A percentile compares a stretch with the other conserved stretches of the same genome.
These are phyloP conservation scores for Rhodophaea formosa DNA, from an alignment of 2,888 invertebrate genomes.

Conservation along the genomic window DNA sequence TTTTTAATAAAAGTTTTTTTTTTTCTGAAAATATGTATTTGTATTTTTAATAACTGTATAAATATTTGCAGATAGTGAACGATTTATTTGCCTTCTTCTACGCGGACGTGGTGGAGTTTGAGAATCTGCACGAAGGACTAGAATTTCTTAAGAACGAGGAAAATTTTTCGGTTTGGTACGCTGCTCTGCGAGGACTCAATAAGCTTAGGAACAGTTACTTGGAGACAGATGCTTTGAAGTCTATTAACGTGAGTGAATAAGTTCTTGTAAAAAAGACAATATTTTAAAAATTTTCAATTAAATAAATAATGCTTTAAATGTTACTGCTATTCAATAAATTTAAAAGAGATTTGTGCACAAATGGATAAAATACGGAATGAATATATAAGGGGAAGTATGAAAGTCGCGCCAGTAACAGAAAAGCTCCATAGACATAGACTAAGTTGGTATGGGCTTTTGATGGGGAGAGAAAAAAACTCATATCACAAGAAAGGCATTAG, in stretches of 20 bases:
- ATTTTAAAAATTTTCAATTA: not conserved
- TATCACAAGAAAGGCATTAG: too few species aligned
- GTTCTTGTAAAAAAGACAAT: not conserved
- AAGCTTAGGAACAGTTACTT: constrained; percentile 58
- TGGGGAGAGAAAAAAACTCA: too few species aligned
- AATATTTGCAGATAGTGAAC: constrained; percentile 82
- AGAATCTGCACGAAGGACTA: constrained; percentile 80
- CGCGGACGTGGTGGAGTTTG: constrained; percentile 81
- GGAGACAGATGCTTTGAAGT: constrained; percentile 45
- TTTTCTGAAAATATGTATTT: too few species aligned
- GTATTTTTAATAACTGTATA: not conserved
- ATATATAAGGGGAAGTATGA: too few species aligned
- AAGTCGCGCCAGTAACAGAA: too few species aligned
- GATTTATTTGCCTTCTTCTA: constrained; percentile 87
- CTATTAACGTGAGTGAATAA: constrained; percentile 44
- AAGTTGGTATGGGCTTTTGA: too few species aligned
- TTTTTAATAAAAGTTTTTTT: too few species aligned
- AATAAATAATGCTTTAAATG: too few species aligned
- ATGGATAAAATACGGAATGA: too few species aligned
- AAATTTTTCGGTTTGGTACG: constrained; percentile 88
- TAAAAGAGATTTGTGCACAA: too few species aligned
- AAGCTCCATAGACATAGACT: too few species aligned
- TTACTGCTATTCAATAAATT: too few species aligned
- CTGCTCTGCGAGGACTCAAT: constrained; percentile 78
- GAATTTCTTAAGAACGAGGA: constrained; percentile 84